Evolutionary conservation across 2,888 invertebrate genomes (phyloP), one percentile per base, ranked within the genome.

Genomic region (Galerucella calmariensis): DNA sequence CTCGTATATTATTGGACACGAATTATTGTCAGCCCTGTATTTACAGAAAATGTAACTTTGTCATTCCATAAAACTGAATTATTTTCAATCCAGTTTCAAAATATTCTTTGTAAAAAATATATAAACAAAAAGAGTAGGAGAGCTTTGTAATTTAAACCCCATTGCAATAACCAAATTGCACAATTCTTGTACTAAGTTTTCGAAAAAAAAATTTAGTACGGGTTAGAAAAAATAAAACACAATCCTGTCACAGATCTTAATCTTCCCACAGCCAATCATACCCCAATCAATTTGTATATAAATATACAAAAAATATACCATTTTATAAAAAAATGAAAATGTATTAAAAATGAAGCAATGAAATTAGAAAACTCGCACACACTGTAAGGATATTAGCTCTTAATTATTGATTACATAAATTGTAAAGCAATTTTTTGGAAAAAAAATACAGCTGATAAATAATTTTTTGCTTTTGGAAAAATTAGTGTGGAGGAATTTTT

Each of bases 321-420:
- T 65, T 76, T 78, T 75, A 68, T 75, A 78, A 72, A 77, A 75
- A 77, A 72, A 73, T 58, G 56, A 70, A 70, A 69, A 74, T 35
- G 66, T 75, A 71, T 66, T 65, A 70, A 77, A 70, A 61, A 70
- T 44, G 56, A 75, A 61, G 71, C 72, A 76, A 65, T 69, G 66
- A 62, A 59, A 58, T 67, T 75, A 77, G 74, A 65, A 69, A 72
- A 72, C 59, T 76, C 44, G 63, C 63, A 76, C 76, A 75, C 78
- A 68, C 20, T 72, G 69, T 63, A 70, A 70, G 62, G 2, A 14
- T 44, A 62, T 70, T 68, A 68, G 68, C 58, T 41, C 24, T 20
- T 14, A 20, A 41, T 11, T 16, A 59, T 68, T 44, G 3, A 41
- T n/a, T 62, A 35, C 35, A 14, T 41, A 14, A 62, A 41, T 41